Percentiles rank a stretch among this genome's conserved stretches.
phyloP scores from a whole-genome alignment of 1,140 invertebrate species.

The Drosophila burlai region DNA sequence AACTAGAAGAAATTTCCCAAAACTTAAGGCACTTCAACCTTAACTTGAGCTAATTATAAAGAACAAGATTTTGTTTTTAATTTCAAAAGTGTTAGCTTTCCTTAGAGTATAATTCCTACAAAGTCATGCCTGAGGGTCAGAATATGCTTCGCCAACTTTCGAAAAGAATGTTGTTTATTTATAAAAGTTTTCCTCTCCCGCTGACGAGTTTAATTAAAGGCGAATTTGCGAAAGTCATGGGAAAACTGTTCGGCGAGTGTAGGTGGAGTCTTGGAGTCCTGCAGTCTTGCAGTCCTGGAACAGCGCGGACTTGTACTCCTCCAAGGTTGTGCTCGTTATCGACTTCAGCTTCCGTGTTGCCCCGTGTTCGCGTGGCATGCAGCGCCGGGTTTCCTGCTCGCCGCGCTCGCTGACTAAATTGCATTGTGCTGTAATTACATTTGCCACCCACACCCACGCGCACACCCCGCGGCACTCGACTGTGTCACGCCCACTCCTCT shows the following conservation, averaged over 20 bases:
- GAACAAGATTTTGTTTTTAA: conserved; percentile 1
- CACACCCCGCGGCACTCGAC: conserved; percentile 11
- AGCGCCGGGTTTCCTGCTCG: conserved; percentile 32
- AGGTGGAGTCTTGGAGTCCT: not conserved
- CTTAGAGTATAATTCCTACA: not conserved
- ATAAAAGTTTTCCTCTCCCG: conserved; percentile 7
- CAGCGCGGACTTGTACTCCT: conserved; percentile 10
- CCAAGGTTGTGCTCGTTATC: conserved; percentile 78
- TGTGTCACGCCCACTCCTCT: not conserved
- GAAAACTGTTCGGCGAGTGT: conserved; percentile 13
- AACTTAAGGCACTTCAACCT: not conserved
- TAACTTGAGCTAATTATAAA: conserved; percentile 1
- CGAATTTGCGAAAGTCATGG: conserved; percentile 34
- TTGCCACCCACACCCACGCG: conserved; percentile 35
- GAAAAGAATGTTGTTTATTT: conserved; percentile 2
- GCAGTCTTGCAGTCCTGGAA: not conserved
- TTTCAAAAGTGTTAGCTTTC: not conserved
- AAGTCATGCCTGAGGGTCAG: conserved; percentile 1
- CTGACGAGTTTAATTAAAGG: conserved; percentile 36
- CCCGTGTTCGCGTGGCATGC: conserved; percentile 39
- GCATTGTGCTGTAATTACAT: conserved; percentile 84
- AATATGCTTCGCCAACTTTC: not conserved
- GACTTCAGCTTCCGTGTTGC: conserved; percentile 71
- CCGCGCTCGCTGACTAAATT: conserved; percentile 69
- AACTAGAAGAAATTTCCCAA: not conserved